phyloP scores from a whole-genome alignment of 1,140 invertebrate species.

The Nixonia krombeini region DNA sequence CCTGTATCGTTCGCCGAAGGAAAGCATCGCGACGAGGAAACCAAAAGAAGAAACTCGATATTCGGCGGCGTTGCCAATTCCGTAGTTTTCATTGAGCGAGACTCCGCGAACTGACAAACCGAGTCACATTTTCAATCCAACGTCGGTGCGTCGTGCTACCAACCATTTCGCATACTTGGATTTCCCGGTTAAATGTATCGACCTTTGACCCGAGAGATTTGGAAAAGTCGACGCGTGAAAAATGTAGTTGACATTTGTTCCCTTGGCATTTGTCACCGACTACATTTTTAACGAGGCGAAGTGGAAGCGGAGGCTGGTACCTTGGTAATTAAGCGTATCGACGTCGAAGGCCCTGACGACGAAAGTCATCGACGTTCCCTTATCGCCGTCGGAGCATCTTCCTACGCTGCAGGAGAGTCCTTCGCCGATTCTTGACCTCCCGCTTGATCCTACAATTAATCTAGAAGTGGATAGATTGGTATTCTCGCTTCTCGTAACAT shows the following conservation, averaged over 20 bases:
- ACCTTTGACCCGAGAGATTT: slow-evolving; percentile 13
- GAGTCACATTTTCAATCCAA: slow-evolving; percentile 8
- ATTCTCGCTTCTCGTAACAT: slow-evolving; percentile 25
- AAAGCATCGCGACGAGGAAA: not conserved
- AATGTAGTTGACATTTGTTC: slow-evolving; percentile 44
- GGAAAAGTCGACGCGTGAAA: slow-evolving; percentile 11
- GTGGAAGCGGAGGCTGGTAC: not conserved
- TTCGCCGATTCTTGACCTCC: slow-evolving; percentile 55
- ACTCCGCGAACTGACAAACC: too few relatives aligned
- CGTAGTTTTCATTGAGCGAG: too few relatives aligned
- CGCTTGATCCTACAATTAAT: slow-evolving; percentile 64
- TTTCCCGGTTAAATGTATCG: too few relatives aligned
- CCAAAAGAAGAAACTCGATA: not conserved
- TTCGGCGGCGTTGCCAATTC: not conserved
- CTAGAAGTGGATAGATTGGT: slow-evolving; percentile 60
- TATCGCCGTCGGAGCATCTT: slow-evolving; percentile 31
- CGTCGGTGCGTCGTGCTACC: too few relatives aligned
- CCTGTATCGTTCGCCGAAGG: too few relatives aligned
- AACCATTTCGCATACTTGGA: too few relatives aligned
- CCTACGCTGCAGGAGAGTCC: slow-evolving; percentile 32
- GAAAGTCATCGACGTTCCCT: slow-evolving; percentile 19
- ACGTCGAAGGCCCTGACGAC: not conserved
- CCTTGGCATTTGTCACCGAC: slow-evolving; percentile 37
- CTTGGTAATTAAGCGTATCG: slow-evolving; percentile 39
- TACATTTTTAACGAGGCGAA: not conserved